These are phyloP conservation scores for Phrynocephalus vlangalii DNA, from an alignment of 2,797 vertebrate genomes.

Conservation along the genomic window DNA sequence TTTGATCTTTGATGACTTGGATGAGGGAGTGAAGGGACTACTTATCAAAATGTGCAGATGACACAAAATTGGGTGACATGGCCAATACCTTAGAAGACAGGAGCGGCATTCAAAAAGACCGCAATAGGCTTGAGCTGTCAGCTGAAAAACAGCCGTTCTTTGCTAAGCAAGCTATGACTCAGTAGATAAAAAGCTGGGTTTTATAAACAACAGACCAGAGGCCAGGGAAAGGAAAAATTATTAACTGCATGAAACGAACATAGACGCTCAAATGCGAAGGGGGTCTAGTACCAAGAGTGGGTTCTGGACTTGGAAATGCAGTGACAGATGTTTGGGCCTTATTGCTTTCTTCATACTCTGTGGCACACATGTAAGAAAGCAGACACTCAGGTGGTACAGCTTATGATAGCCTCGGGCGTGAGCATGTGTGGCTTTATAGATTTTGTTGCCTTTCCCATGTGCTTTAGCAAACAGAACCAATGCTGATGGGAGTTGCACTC, in stretches of 20 bases:
- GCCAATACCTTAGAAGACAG: no score
- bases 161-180: constrained; percentile 28
- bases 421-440: no score
- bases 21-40: no score
- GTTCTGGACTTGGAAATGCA: neutral
- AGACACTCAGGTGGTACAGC: neutral
- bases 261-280: neutral
- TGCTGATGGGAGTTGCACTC: neutral
- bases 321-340: neutral
- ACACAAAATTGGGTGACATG: no score
- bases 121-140: no score
- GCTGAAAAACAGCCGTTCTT: neutral
- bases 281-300: neutral
- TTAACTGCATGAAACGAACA: neutral
- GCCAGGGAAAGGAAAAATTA: neutral
- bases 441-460: neutral
- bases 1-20: no score
- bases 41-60: no score
- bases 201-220: neutral
- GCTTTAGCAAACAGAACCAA: neutral
- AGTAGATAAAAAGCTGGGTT: constrained; percentile 23
- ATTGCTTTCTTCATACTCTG: neutral
- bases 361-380: neutral
- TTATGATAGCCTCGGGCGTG: neutral
- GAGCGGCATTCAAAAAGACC: no score